Evolutionary conservation across 2,797 vertebrate genomes (phyloP), one percentile per base, ranked within the genome.

Genomic region (Enteromius paludinosus): DNA sequence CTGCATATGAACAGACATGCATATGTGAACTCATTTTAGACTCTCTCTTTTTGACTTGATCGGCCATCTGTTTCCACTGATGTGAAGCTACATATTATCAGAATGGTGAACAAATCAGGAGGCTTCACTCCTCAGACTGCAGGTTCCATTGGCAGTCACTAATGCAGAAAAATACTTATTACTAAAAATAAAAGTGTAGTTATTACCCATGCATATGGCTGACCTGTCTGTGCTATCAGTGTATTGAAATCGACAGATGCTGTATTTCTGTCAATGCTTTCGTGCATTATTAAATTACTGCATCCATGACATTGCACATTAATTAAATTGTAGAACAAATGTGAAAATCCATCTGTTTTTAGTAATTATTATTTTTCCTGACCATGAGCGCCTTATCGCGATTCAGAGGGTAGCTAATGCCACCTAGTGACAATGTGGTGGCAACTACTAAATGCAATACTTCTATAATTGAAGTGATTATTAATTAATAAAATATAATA

Each of bases 1-100:
- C 66, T 86, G 61, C 78, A 84, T 86, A 83, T 79, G 73, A 83
- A 78, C 81, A 87, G 76, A 82, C 82, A 84, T 85, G 86, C 84
- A 65, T 85, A 66, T 78, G 56, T 66, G 77, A 79, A 84, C 86
- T 80, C 47, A 84, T 87, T 85, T 78, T 64, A 54, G 64, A 33
- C 85, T 69, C 83, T 78, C 75, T 74, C 56, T 38, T 38, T 38
- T 38, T 9, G 38, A 85, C 77, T 84, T 84, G 84, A 80, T 84
- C 86, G 74, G 83, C 82, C 79, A 83, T 85, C 61, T 83, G 79
- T 56, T 72, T 78, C 59, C 33, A 41, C 79, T 28, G 47, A 52
- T 81, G 80, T 66, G 62, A 59, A 23, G n/a, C 80, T 68, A 70
- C 68, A 38, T 10, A 85, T 86, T 83, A 83, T 85, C 81, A 85